Evolutionary conservation across 2,888 invertebrate genomes (phyloP).

Genomic region (Branchipolynoe longqiensis): DNA sequence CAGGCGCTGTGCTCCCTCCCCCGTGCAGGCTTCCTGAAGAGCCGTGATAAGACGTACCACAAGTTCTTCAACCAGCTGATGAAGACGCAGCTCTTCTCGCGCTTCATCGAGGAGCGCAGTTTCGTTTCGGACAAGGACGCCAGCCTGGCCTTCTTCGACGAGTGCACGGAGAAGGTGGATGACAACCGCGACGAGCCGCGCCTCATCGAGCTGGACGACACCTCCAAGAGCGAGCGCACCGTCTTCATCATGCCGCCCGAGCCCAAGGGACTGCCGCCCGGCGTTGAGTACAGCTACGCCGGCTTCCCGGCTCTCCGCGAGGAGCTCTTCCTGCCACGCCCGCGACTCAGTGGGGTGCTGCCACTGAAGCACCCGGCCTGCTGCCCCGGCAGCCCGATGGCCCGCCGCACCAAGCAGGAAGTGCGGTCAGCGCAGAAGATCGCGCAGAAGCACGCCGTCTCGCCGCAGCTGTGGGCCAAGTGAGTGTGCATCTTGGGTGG

Average conservation of each 20-base stretch:
- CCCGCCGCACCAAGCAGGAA: slow-evolving; percentile 96
- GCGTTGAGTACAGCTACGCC: slow-evolving; percentile 75
- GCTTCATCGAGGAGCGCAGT: slow-evolving; percentile 98
- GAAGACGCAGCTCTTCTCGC: slow-evolving; percentile 97
- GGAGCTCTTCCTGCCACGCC: slow-evolving; percentile 81
- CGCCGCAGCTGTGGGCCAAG: slow-evolving; percentile 95
- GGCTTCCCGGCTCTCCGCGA: slow-evolving; percentile 80
- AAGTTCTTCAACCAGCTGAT: slow-evolving; percentile 93
- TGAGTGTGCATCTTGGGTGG: slow-evolving; percentile 83
- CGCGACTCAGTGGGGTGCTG: not conserved
- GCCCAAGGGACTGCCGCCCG: slow-evolving; percentile 82
- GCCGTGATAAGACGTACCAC: slow-evolving; percentile 81
- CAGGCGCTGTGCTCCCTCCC: too few relatives aligned
- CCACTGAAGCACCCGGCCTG: slow-evolving; percentile 78
- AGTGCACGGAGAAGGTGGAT: slow-evolving; percentile 89
- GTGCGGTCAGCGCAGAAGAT: slow-evolving; percentile 93
- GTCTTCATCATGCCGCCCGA: slow-evolving; percentile 98
- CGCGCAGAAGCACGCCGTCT: slow-evolving; percentile 86
- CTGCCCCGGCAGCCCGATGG: slow-evolving; percentile 91
- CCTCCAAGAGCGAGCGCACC: slow-evolving; percentile 90
- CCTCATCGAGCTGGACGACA: slow-evolving; percentile 90
- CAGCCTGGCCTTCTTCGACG: slow-evolving; percentile 97
- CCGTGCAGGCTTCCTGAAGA: slow-evolving; percentile 80
- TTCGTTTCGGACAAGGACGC: slow-evolving; percentile 99
- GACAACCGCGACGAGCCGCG: slow-evolving; percentile 82